Conservation (phyloP, 1,140 invertebrate species). For the Apocrypta bakeri region DNA sequence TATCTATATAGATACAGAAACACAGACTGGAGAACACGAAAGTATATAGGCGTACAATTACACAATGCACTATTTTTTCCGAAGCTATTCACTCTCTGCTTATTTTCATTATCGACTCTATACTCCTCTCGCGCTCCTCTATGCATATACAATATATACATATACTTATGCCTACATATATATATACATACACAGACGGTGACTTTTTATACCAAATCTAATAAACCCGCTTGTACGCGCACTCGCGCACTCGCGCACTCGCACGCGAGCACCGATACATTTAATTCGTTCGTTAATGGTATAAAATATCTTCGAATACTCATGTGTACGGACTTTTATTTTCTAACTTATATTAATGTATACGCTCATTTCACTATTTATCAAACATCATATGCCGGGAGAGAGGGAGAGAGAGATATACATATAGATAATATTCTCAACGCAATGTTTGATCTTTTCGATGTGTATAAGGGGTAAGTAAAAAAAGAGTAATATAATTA, state of each 20-base stretch:
- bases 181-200: too few relatives aligned
- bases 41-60: not conserved
- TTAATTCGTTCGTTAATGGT: too few relatives aligned
- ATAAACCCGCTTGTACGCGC: too few relatives aligned
- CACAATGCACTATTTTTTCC: not conserved
- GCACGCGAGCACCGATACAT: too few relatives aligned
- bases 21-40: not conserved
- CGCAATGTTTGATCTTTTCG: not conserved
- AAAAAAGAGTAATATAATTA: constrained; percentile 8
- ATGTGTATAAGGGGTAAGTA: not conserved
- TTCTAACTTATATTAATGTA: not conserved
- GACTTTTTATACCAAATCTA: not conserved
- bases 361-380: too few relatives aligned
- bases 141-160: too few relatives aligned
- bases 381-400: too few relatives aligned
- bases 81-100: not conserved
- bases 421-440: too few relatives aligned
- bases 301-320: not conserved
- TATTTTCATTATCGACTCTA: not conserved
- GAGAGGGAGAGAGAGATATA: too few relatives aligned
- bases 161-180: too few relatives aligned
- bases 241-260: too few relatives aligned
- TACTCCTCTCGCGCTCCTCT: too few relatives aligned
- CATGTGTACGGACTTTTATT: not conserved
- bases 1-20: not conserved